Percentiles rank a stretch among this genome's conserved stretches.
These are phyloP conservation scores for Sturnus vulgaris DNA, from an alignment of 2,113 vertebrate species.

Conservation along the genomic window DNA sequence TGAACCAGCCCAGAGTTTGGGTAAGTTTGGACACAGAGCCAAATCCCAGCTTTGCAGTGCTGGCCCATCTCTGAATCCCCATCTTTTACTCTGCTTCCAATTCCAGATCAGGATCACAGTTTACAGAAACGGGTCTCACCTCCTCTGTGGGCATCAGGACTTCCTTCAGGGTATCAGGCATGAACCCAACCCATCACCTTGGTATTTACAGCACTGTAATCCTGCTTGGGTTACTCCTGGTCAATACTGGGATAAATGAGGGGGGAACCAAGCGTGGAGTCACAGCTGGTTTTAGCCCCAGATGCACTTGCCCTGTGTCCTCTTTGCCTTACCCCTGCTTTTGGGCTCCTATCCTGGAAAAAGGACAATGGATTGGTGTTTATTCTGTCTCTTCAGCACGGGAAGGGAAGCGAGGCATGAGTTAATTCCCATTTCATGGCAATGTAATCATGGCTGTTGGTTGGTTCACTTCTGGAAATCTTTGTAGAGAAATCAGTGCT, in stretches of 20 bases:
- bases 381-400: neutral
- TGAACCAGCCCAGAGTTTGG: neutral
- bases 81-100: neutral
- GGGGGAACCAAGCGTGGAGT: neutral
- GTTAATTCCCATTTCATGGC: neutral
- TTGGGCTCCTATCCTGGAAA: neutral
- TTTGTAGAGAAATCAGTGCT: neutral
- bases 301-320: neutral
- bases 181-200: neutral
- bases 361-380: neutral
- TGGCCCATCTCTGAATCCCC: neutral
- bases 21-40: neutral
- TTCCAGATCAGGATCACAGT: neutral
- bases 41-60: neutral
- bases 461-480: neutral
- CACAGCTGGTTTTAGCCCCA: neutral
- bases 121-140: neutral
- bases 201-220: neutral
- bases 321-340: neutral
- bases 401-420: neutral
- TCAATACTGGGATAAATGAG: neutral
- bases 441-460: no score
- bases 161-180: neutral
- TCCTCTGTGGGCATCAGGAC: neutral
- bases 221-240: neutral